Evolutionary conservation across 1,140 invertebrate genomes (phyloP).

Genomic region (Anoplophora glabripennis): DNA sequence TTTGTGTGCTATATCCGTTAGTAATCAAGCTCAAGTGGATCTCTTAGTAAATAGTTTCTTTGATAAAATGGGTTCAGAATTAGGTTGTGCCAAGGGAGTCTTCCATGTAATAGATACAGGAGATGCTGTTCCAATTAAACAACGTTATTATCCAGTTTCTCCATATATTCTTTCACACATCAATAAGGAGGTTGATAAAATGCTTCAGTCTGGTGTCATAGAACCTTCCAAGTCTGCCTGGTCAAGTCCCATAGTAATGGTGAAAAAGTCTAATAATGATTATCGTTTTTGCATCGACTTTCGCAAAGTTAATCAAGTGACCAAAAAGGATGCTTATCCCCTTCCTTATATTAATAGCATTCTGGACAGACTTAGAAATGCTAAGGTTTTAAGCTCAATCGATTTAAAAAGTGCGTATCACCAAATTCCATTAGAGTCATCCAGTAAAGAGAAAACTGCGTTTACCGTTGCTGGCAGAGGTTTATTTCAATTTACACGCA

Average conservation of each 20-base stretch:
- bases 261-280: constrained; percentile 22
- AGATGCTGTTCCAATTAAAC: constrained; percentile 29
- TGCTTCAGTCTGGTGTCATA: constrained; percentile 29
- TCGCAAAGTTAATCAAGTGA: constrained; percentile 39
- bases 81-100: no score
- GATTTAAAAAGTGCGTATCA: constrained; percentile 34
- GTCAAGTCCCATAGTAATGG: constrained; percentile 33
- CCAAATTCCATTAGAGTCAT: neutral
- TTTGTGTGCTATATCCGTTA: neutral
- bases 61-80: no score
- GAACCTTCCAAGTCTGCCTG: constrained; percentile 31
- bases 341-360: constrained; percentile 34
- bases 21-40: no score
- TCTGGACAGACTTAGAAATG: constrained; percentile 35
- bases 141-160: constrained; percentile 29
- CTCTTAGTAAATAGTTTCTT: no score
- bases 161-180: constrained; percentile 26
- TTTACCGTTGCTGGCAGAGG: constrained; percentile 45
- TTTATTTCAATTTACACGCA: constrained; percentile 42
- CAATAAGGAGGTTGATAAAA: constrained; percentile 26
- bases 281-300: constrained; percentile 36
- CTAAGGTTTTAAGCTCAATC: constrained; percentile 30
- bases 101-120: no score
- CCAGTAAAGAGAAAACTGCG: constrained; percentile 18
- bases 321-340: constrained; percentile 30